Conservation (phyloP, 1,140 invertebrate genomes). For the Achatina immaculata region DNA sequence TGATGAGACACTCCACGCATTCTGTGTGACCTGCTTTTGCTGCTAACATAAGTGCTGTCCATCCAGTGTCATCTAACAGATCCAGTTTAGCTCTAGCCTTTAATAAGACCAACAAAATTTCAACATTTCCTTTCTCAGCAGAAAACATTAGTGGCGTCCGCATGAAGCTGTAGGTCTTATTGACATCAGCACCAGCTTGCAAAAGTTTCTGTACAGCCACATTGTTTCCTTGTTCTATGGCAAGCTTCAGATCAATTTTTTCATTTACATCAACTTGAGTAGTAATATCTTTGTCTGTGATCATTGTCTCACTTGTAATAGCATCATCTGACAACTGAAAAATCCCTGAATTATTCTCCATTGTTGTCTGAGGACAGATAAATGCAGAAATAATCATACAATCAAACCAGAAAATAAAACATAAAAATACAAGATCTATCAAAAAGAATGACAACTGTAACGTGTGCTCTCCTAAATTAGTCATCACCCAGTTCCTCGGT, state of each 20-base stretch:
- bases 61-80: neutral
- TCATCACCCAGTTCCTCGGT: too few relatives aligned
- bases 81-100: neutral
- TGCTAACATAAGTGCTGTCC: neutral
- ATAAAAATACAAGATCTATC: too few relatives aligned
- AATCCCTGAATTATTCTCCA: too few relatives aligned
- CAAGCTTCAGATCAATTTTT: conserved; percentile 1
- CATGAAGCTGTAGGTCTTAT: neutral
- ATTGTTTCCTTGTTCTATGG: neutral
- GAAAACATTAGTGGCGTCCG: neutral
- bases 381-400: too few relatives aligned
- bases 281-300: neutral
- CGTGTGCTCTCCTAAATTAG: too few relatives aligned
- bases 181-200: conserved; percentile 1
- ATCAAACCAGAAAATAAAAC: too few relatives aligned
- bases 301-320: neutral
- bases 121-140: neutral
- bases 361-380: too few relatives aligned
- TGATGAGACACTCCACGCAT: neutral
- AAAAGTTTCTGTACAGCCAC: neutral
- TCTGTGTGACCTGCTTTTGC: neutral
- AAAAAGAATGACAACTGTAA: too few relatives aligned
- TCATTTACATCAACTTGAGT: neutral
- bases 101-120: neutral
- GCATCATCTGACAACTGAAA: too few relatives aligned